phyloP scores from a whole-genome alignment of 1,140 invertebrate genomes.

The Acromyrmex charruanus region DNA sequence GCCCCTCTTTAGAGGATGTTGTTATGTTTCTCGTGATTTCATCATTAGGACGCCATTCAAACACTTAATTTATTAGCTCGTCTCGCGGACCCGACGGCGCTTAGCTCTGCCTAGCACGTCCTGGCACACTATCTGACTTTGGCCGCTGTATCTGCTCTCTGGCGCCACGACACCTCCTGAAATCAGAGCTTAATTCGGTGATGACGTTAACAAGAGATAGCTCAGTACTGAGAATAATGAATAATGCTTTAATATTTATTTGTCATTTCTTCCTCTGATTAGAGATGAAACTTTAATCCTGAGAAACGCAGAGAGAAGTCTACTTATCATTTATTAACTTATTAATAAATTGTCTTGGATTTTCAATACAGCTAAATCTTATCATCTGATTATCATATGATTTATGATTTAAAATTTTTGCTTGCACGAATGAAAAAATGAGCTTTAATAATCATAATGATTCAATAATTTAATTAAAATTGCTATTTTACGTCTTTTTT shows the following conservation, averaged over 20 bases:
- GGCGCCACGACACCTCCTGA: conserved; percentile 73
- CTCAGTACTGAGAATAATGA: background rate
- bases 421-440: background rate
- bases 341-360: background rate
- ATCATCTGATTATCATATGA: no score
- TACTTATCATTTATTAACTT: background rate
- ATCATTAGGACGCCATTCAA: conserved; percentile 74
- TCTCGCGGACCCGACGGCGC: conserved; percentile 47
- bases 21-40: conserved; percentile 76
- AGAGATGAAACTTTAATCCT: background rate
- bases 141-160: conserved; percentile 61
- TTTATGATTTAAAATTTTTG: background rate
- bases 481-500: background rate
- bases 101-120: conserved; percentile 72
- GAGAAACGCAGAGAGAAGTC: background rate
- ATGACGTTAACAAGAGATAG: conserved; percentile 9
- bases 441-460: background rate
- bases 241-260: background rate
- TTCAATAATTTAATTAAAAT: background rate
- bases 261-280: background rate
- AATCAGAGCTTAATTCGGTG: conserved; percentile 68
- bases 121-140: conserved; percentile 70
- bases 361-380: background rate
- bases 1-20: conserved; percentile 64
- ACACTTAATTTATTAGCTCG: conserved; percentile 72